Evolutionary conservation across 1,140 invertebrate species (phyloP), one percentile per base, ranked within the genome.

Genomic region (Trissolcus basalis): DNA sequence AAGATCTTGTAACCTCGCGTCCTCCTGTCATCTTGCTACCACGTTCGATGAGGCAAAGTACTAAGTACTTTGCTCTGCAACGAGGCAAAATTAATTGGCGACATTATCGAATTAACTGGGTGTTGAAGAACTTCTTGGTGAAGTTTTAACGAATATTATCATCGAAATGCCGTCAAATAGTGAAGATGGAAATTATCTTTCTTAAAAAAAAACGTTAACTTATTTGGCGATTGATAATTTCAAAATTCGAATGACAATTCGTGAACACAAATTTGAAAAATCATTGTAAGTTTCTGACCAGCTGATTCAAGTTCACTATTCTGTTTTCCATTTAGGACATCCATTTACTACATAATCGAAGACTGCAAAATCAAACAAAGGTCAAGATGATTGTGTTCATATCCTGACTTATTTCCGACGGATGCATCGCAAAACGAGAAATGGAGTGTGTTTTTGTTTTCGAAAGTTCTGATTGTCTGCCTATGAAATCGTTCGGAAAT

Each of bases 401-500:
- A 65, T 65, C 59, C 54, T 51, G 51, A 51, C 19, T 60, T 59
- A 75, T 69, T 70, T 76, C 73, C 73, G 55, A 11, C 59, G 41
- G 27, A 64, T 68, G 58, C 39, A 59, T 44, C 35, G 35, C 11
- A 41, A 68, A 59, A 27, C 19, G 19, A 27, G 19, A 27, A 27
- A 27, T 6, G 2, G 2, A 27, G 19, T 1, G 6, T 27, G 19
- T 27, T 27, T 27, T 27, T 27, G 19, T 27, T 27, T n/a, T 27
- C 19, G 19, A 27, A 27, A 3, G 19, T 27, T 27, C 6, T 27
- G 19, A 27, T 27, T 27, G 19, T 27, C 19, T 27, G n/a, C n/a
- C n/a, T n/a, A n/a, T 27, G 19, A 27, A 27, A 27, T 27, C 19
- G 19, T 27, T 6, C 6, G 1, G 19, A 27, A 27, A 27, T 27